These are phyloP conservation scores for Phylloscopus whistleri DNA, from an alignment of 2,113 vertebrate species.

Conservation along the genomic window DNA sequence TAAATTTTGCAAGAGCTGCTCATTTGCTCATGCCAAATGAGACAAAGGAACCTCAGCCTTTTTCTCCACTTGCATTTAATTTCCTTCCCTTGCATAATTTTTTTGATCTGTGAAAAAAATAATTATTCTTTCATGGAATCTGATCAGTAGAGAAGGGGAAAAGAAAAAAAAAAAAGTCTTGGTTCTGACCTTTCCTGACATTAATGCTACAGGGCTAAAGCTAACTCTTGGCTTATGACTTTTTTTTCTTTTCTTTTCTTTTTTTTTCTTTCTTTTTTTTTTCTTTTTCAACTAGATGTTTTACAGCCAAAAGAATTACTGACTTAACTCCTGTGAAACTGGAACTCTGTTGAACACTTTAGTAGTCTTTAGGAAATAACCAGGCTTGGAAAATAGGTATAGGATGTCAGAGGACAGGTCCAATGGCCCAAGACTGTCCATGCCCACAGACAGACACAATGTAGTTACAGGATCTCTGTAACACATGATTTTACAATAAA, in stretches of 20 bases:
- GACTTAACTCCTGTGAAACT: background rate
- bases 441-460: fast-evolving
- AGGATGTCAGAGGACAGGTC: fast-evolving
- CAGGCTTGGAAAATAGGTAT: background rate
- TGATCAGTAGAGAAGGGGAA: background rate
- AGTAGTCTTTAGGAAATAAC: background rate
- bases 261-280: background rate
- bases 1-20: background rate
- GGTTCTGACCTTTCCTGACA: slow-evolving; percentile 2
- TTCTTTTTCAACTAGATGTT: background rate
- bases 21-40: background rate
- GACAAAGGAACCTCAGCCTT: background rate
- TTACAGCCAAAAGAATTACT: background rate
- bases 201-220: background rate
- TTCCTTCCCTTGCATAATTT: background rate
- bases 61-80: background rate
- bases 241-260: background rate
- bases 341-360: background rate
- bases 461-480: fast-evolving
- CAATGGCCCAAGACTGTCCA: fast-evolving
- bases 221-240: background rate
- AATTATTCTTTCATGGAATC: background rate
- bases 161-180: background rate
- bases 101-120: slow-evolving; percentile 11
- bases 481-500: background rate